phyloP scores from a whole-genome alignment of 2,113 vertebrate species.

The Myrmecobius fasciatus region DNA sequence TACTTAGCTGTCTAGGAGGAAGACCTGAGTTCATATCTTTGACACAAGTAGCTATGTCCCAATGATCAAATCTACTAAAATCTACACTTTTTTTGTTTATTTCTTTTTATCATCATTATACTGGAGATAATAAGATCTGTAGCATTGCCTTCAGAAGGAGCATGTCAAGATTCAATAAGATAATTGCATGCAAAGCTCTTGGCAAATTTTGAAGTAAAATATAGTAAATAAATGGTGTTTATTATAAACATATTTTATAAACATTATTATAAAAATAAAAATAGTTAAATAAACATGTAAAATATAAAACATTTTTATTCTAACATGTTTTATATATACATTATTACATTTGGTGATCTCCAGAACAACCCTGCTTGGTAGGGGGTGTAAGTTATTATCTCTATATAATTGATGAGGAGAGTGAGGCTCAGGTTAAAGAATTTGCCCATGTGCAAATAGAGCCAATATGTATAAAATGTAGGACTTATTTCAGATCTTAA shows the following conservation, averaged over 20 bases:
- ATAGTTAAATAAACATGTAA: not conserved
- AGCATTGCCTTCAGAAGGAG: not conserved
- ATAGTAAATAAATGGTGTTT: not conserved
- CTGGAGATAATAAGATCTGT: not conserved
- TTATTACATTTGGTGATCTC: not conserved
- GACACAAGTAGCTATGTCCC: not conserved
- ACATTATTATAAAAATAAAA: not conserved
- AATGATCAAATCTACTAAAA: not conserved
- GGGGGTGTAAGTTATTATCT: not conserved
- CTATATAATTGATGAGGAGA: not conserved
- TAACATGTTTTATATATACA: not conserved
- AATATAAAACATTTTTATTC: not conserved
- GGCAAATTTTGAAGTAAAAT: not conserved
- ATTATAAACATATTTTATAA: too few species aligned
- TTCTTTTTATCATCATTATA: not conserved
- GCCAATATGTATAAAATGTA: not conserved
- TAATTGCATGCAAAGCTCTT: not conserved
- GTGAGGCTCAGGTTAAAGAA: not conserved
- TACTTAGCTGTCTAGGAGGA: not conserved
- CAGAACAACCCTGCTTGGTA: not conserved
- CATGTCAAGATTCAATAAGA: not conserved
- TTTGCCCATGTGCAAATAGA: not conserved
- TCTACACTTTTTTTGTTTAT: not conserved
- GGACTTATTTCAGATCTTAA: not conserved
- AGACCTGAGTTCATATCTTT: not conserved